Conservation (phyloP, 2,113 vertebrate species). For the Ploceus nigricollis region DNA sequence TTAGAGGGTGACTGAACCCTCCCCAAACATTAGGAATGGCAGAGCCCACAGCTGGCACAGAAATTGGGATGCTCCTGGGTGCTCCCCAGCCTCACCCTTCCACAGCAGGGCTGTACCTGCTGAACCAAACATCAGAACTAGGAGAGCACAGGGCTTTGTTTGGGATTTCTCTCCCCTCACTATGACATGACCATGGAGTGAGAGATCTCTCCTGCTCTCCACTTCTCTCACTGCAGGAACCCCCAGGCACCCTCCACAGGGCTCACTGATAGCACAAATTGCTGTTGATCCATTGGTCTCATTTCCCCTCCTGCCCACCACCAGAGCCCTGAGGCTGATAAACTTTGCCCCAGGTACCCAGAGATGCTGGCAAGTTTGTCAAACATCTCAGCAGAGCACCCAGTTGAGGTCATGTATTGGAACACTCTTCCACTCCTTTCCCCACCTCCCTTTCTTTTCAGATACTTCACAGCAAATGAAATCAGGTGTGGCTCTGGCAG, state of each 20-base stretch:
- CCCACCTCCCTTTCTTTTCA: background rate
- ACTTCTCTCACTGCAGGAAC: background rate
- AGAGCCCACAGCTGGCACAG: background rate
- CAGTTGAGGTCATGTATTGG: background rate
- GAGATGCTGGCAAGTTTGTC: background rate
- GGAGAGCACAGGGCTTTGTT: background rate
- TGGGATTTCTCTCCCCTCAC: background rate
- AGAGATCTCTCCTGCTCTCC: background rate
- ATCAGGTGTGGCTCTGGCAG: background rate
- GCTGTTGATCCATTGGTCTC: fast-evolving
- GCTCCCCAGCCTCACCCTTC: background rate
- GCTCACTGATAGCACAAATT: background rate
- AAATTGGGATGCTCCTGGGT: background rate
- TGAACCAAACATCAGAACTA: background rate
- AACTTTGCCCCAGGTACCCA: background rate
- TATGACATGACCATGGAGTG: fast-evolving
- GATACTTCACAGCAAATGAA: background rate
- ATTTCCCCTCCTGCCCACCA: background rate
- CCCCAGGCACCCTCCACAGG: background rate
- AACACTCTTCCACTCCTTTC: background rate
- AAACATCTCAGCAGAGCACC: background rate
- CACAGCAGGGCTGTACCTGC: background rate
- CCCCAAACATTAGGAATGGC: background rate
- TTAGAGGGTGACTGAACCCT: background rate
- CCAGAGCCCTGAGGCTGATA: background rate